phyloP scores from a whole-genome alignment of 1,140 invertebrate species.

The Ceratosolen fusciceps region DNA sequence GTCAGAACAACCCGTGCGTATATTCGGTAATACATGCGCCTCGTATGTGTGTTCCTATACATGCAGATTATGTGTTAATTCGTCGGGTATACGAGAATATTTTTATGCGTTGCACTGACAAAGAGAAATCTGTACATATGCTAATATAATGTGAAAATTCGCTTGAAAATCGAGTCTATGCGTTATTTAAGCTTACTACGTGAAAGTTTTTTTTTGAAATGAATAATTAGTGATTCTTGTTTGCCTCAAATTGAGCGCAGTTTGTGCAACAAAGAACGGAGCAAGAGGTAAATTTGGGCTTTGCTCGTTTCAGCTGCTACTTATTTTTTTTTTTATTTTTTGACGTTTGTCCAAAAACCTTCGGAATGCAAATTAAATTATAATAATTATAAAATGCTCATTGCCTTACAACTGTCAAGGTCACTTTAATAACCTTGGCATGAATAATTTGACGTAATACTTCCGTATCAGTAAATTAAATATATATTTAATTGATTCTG shows the following conservation, averaged over 20 bases:
- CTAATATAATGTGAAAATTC: neutral
- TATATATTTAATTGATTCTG: neutral
- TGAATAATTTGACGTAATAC: neutral
- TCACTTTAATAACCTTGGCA: neutral
- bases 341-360: neutral
- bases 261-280: neutral
- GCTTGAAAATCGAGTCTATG: too few relatives aligned
- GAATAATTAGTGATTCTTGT: neutral
- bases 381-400: too few relatives aligned
- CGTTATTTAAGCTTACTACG: neutral
- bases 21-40: too few relatives aligned
- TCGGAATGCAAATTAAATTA: too few relatives aligned
- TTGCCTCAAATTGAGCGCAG: neutral
- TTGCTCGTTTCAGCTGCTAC: neutral
- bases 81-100: neutral
- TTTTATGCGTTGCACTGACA: neutral
- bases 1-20: neutral
- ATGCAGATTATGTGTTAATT: neutral
- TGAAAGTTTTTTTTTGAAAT: neutral
- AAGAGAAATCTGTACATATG: neutral
- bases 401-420: too few relatives aligned
- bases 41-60: neutral
- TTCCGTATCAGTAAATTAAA: too few relatives aligned
- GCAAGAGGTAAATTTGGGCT: constrained; percentile 2
- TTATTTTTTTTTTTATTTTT: neutral